Evolutionary conservation across 2,113 vertebrate species (phyloP).

Genomic region (Theristicus caerulescens): DNA sequence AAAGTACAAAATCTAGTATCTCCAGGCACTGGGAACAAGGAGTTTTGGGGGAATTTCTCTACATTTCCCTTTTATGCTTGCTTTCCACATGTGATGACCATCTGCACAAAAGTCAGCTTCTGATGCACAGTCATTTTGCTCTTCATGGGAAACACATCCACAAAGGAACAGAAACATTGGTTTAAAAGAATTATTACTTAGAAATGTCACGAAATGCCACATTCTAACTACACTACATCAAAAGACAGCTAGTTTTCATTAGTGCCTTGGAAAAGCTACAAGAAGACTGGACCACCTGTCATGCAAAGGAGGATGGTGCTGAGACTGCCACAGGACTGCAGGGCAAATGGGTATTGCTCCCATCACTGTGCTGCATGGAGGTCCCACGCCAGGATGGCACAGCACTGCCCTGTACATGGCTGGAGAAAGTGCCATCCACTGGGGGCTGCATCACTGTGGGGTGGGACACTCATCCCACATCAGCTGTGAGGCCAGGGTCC

Average conservation of each 20-base stretch:
- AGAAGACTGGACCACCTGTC: neutral
- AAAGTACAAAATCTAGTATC: neutral
- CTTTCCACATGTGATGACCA: neutral
- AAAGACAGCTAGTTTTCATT: neutral
- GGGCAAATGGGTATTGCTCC: neutral
- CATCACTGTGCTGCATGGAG: accelerated
- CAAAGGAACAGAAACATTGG: neutral
- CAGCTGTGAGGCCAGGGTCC: neutral
- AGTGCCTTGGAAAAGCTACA: neutral
- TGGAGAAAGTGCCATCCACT: neutral
- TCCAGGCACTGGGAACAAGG: neutral
- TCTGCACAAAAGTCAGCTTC: neutral
- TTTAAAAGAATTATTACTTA: neutral
- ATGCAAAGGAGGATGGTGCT: neutral
- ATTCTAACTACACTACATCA: neutral
- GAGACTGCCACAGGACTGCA: accelerated
- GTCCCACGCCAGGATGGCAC: neutral
- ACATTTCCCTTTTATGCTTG: neutral
- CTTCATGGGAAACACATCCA: neutral
- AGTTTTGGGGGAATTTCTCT: neutral
- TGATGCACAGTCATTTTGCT: neutral
- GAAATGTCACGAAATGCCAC: neutral
- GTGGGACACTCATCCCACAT: neutral
- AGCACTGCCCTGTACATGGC: neutral
- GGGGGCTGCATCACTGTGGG: neutral